phyloP scores from a whole-genome alignment of 2,113 vertebrate species.

The Carollia perspicillata region DNA sequence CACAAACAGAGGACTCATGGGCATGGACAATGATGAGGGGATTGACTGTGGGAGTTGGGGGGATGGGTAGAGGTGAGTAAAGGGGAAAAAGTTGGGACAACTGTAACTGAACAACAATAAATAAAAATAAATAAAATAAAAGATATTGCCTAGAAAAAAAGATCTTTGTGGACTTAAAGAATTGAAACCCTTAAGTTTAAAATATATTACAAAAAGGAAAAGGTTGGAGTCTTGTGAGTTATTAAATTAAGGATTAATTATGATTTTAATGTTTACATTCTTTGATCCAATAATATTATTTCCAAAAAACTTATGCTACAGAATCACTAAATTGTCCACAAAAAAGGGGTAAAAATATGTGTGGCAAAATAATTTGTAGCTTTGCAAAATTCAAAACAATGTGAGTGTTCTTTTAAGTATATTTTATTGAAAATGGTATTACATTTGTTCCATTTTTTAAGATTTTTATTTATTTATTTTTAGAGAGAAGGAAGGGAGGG shows the following conservation, averaged over 20 bases:
- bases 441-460: too few relatives aligned
- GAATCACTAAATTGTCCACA: not conserved
- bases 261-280: not conserved
- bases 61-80: too few relatives aligned
- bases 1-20: too few relatives aligned
- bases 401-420: not conserved
- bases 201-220: not conserved
- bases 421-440: too few relatives aligned
- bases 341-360: not conserved
- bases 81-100: too few relatives aligned
- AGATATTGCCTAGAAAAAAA: not conserved
- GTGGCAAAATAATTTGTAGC: not conserved
- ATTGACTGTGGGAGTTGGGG: too few relatives aligned
- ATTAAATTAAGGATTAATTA: constrained; percentile 6
- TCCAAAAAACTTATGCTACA: constrained; percentile 13
- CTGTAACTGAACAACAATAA: too few relatives aligned
- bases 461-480: too few relatives aligned
- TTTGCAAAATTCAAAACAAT: not conserved
- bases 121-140: too few relatives aligned
- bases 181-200: not conserved
- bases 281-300: not conserved
- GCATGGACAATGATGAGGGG: too few relatives aligned
- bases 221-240: not conserved
- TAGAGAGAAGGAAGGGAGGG: too few relatives aligned
- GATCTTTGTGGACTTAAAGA: not conserved